Evolutionary conservation across 2,113 vertebrate genomes (phyloP).

Genomic region (Pluvianellus socialis): DNA sequence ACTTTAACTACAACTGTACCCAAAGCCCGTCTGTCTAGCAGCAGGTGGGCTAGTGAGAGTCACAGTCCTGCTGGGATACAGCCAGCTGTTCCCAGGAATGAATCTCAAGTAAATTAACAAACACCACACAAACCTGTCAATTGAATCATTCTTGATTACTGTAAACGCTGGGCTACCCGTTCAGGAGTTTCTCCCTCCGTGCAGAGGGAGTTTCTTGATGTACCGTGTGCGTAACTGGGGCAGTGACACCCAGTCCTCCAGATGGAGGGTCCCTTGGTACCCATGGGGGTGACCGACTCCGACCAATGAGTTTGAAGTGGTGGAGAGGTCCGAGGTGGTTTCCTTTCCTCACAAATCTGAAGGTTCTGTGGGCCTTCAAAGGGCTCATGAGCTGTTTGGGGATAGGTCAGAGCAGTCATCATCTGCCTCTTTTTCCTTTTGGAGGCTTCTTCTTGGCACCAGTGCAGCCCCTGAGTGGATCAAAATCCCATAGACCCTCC

Average conservation of each 20-base stretch:
- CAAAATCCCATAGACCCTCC: not conserved
- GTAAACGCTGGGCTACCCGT: slow-evolving; percentile 45
- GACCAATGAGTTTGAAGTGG: not conserved
- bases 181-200: not conserved
- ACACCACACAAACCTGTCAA: slow-evolving; percentile 78
- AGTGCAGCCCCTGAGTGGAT: rapidly evolving
- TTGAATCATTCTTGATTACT: slow-evolving; percentile 70
- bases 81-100: slow-evolving; percentile 77
- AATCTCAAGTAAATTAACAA: slow-evolving; percentile 78
- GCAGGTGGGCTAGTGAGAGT: slow-evolving; percentile 75
- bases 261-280: not conserved
- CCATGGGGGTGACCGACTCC: not conserved
- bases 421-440: not conserved
- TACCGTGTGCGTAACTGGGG: not conserved
- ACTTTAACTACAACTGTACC: slow-evolving; percentile 66
- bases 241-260: not conserved
- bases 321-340: not conserved
- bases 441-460: not conserved
- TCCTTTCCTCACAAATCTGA: not conserved
- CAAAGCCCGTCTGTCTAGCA: slow-evolving; percentile 66
- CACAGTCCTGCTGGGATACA: slow-evolving; percentile 74
- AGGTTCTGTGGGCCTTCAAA: not conserved
- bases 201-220: not conserved
- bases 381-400: not conserved
- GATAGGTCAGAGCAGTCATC: not conserved